Percentiles rank a stretch among this genome's conserved stretches.
phyloP scores from a whole-genome alignment of 64 coral and sea anemone genomes.

The Actinia equina region DNA sequence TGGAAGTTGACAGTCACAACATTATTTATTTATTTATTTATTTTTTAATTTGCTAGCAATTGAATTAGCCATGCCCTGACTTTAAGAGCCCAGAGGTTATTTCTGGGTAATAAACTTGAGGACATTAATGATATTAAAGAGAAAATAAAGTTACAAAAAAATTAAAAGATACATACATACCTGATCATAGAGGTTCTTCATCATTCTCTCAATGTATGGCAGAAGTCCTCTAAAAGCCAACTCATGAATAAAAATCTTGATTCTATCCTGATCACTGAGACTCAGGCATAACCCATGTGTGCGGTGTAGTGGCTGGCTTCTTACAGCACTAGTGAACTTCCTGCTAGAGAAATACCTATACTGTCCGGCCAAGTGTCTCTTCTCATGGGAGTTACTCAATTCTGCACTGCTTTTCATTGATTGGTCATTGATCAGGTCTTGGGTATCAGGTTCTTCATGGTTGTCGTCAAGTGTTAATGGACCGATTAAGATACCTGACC shows the following conservation, averaged over 20 bases:
- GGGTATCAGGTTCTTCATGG: slow-evolving; percentile 31
- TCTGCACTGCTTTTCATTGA: slow-evolving; percentile 22
- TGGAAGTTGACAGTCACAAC: too few species aligned
- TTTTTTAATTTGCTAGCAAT: too few species aligned
- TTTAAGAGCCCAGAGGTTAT: too few species aligned
- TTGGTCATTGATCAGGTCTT: slow-evolving; percentile 25
- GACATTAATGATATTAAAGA: too few species aligned
- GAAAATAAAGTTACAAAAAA: not conserved
- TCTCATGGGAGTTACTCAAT: slow-evolving; percentile 37
- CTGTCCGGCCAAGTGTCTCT: slow-evolving; percentile 83
- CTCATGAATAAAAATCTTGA: slow-evolving; percentile 99
- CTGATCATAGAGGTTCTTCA: slow-evolving; percentile 91
- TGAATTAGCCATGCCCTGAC: too few species aligned
- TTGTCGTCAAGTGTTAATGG: slow-evolving; percentile 89
- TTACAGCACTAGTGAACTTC: slow-evolving; percentile 78
- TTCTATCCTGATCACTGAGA: slow-evolving; percentile 98
- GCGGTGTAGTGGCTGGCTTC: slow-evolving; percentile 33
- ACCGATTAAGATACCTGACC: slow-evolving; percentile 77
- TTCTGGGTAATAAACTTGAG: too few species aligned
- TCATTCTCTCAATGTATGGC: slow-evolving; percentile 86
- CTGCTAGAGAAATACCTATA: slow-evolving; percentile 91
- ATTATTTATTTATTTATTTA: too few species aligned
- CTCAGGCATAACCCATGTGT: slow-evolving; percentile 87
- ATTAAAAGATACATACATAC: slow-evolving; percentile 38
- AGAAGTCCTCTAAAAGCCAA: slow-evolving; percentile 88